phyloP scores from a whole-genome alignment of 2,113 vertebrate genomes.

The Amblyornis subalaris region DNA sequence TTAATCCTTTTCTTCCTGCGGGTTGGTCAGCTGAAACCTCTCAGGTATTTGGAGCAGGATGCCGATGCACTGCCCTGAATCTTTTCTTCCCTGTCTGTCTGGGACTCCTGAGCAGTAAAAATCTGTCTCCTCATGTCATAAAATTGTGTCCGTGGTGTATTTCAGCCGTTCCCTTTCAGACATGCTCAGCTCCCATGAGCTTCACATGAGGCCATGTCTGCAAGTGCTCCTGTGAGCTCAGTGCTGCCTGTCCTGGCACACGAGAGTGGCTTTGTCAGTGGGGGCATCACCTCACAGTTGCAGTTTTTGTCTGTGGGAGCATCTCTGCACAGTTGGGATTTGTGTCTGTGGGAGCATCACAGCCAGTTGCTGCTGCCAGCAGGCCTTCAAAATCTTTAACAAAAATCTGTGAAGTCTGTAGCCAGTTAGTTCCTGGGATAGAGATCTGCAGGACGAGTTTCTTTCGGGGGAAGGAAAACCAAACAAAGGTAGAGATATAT shows the following conservation, averaged over 20 bases:
- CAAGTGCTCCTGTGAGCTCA: fast-evolving
- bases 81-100: background rate
- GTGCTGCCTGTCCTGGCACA: background rate
- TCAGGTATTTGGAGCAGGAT: background rate
- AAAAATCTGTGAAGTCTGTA: background rate
- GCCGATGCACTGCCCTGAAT: fast-evolving
- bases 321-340: background rate
- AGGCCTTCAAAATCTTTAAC: background rate
- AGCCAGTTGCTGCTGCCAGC: background rate
- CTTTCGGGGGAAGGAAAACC: background rate
- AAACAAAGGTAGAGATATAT: background rate
- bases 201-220: background rate
- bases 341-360: background rate
- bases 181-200: fast-evolving
- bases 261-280: fast-evolving
- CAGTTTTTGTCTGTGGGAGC: background rate
- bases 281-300: background rate
- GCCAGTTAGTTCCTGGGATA: background rate
- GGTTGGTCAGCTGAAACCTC: background rate
- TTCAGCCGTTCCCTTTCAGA: background rate
- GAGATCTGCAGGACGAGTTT: background rate
- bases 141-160: background rate
- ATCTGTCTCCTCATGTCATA: background rate
- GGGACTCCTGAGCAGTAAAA: background rate
- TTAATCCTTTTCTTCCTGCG: background rate